These are phyloP conservation scores for Trichopria drosophilae DNA, from an alignment of 2,888 invertebrate genomes.

Conservation along the genomic window DNA sequence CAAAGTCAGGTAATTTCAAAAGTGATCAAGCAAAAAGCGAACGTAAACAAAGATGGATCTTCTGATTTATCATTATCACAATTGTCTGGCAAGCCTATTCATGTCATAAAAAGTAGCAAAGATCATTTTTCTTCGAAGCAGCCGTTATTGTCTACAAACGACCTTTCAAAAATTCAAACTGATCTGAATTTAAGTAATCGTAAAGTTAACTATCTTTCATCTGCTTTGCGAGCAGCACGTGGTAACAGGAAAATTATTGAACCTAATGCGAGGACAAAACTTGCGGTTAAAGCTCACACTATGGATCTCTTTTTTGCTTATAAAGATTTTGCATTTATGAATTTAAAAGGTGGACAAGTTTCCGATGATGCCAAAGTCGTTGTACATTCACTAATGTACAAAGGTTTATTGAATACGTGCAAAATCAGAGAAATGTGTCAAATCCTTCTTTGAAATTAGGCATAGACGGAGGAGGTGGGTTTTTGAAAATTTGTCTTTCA, in stretches of 20 bases:
- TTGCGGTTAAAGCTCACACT: not conserved
- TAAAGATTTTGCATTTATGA: too few species aligned
- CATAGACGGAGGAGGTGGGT: too few species aligned
- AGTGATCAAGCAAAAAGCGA: too few species aligned
- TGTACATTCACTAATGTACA: not conserved
- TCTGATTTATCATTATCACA: conserved; percentile 1
- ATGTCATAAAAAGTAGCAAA: not conserved
- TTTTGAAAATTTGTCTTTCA: too few species aligned
- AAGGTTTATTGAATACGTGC: not conserved
- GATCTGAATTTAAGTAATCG: conserved; percentile 6
- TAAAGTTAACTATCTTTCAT: not conserved
- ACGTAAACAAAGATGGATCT: not conserved
- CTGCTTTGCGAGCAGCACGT: not conserved
- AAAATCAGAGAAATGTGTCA: conserved; percentile 4
- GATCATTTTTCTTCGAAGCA: not conserved
- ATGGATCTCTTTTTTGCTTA: conserved; percentile 1
- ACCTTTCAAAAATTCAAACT: conserved; percentile 9
- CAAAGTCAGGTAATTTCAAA: too few species aligned
- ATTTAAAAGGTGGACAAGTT: not conserved
- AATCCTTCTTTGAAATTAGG: too few species aligned
- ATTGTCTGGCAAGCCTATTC: not conserved
- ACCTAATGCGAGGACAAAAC: not conserved
- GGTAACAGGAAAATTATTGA: conserved; percentile 5
- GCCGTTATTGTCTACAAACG: conserved; percentile 5
- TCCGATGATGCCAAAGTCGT: not conserved